These are phyloP conservation scores for Onychostoma macrolepis DNA, from an alignment of 2,113 vertebrate genomes.

Conservation along the genomic window DNA sequence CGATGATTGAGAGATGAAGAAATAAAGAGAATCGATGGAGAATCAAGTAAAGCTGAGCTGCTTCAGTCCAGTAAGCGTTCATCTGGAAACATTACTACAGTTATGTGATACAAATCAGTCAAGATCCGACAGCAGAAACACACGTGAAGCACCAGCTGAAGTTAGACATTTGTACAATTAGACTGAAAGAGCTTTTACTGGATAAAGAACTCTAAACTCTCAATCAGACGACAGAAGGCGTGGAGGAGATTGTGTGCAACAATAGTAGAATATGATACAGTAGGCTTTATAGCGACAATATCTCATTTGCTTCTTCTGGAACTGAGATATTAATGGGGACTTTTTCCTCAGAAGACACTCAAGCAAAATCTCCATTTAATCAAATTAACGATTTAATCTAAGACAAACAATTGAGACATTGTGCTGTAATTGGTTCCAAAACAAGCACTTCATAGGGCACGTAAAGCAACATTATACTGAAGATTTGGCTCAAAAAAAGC, in stretches of 20 bases:
- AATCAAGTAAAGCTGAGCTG: neutral
- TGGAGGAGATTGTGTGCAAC: neutral
- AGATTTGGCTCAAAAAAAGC: neutral
- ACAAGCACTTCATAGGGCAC: neutral
- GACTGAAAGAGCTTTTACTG: neutral
- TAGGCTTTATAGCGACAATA: neutral
- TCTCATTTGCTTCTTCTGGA: neutral
- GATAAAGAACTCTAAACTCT: neutral
- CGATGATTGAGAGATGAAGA: neutral
- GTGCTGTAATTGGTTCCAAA: neutral
- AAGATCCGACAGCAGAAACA: neutral
- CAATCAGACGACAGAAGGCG: neutral
- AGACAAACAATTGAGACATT: neutral
- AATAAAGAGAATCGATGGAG: neutral
- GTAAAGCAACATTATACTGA: neutral
- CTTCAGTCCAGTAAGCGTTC: neutral
- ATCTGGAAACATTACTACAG: neutral
- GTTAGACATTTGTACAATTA: neutral
- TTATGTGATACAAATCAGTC: neutral
- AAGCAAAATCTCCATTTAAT: neutral
- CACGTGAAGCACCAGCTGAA: neutral
- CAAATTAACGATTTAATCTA: neutral
- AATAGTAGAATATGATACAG: neutral
- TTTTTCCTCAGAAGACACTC: neutral
- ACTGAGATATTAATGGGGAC: neutral